Evolutionary conservation across 2,888 invertebrate species (phyloP).

Genomic region (Melinopterus prodromus): DNA sequence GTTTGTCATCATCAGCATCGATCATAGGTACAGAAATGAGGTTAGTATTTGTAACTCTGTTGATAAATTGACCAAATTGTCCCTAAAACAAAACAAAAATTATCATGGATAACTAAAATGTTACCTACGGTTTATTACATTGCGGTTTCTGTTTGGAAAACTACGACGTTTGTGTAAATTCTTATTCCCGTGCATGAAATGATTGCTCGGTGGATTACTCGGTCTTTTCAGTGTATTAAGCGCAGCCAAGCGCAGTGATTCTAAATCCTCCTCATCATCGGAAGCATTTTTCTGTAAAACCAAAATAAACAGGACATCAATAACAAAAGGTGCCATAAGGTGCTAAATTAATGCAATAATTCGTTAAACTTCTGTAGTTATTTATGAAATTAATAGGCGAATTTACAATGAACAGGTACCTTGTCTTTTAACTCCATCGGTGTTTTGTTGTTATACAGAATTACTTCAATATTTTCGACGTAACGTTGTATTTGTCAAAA

Average conservation of each 20-base stretch:
- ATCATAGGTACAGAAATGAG: slow-evolving; percentile 63
- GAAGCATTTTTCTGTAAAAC: slow-evolving; percentile 47
- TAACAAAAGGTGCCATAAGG: background rate
- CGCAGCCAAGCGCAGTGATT: slow-evolving; percentile 62
- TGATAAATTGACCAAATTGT: slow-evolving; percentile 45
- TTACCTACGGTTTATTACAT: slow-evolving; percentile 40
- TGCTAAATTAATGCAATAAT: background rate
- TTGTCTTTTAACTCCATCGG: slow-evolving; percentile 37
- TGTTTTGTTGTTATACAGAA: slow-evolving; percentile 9
- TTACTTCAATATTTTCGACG: slow-evolving; percentile 8
- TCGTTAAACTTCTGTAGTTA: background rate
- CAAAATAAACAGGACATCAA: slow-evolving; percentile 16
- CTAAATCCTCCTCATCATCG: slow-evolving; percentile 65
- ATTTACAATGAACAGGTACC: slow-evolving; percentile 21
- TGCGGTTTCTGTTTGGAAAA: slow-evolving; percentile 43
- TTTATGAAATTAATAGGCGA: background rate
- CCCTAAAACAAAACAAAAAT: slow-evolving; percentile 46
- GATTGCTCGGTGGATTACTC: slow-evolving; percentile 20
- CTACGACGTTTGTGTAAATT: slow-evolving; percentile 38
- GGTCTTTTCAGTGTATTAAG: slow-evolving; percentile 54
- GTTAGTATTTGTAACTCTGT: slow-evolving; percentile 58
- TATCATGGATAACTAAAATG: background rate
- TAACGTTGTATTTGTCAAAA: slow-evolving; percentile 34
- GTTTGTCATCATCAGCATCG: slow-evolving; percentile 49
- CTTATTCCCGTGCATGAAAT: slow-evolving; percentile 9